Conservation (phyloP, 2,797 vertebrate genomes). For the Peromyscus aztecus region DNA sequence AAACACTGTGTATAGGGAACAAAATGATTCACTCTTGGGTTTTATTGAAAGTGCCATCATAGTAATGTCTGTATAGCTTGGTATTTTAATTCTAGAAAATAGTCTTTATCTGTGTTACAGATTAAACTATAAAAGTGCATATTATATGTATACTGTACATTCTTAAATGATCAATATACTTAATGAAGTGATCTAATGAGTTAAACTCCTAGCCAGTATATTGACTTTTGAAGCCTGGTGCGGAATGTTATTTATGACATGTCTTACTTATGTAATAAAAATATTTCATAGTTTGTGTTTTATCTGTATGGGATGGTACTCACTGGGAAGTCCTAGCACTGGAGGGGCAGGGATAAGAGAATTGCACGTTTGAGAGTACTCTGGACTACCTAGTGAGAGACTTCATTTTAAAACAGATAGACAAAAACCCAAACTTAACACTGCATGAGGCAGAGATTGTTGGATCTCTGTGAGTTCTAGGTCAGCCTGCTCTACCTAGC, state of each 20-base stretch:
- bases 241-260: constrained; percentile 23
- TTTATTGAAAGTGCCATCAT: background rate
- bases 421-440: background rate
- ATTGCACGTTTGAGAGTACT: background rate
- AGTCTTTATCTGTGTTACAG: constrained; percentile 36
- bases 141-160: background rate
- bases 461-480: background rate
- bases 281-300: background rate
- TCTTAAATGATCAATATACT: background rate
- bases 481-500: background rate
- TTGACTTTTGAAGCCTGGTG: constrained; percentile 5
- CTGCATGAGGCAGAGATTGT: background rate
- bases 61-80: background rate
- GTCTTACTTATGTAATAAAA: constrained; percentile 17
- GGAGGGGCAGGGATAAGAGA: background rate
- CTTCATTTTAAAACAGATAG: background rate
- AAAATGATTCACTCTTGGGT: background rate
- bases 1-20: background rate
- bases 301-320: background rate
- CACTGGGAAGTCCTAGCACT: background rate
- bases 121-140: constrained; percentile 3
- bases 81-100: constrained; percentile 41
- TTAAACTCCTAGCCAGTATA: background rate
- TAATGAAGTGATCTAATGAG: background rate
- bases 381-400: background rate